A percentile compares a stretch with the other conserved stretches of the same genome.
Conservation (phyloP, 2,797 vertebrate genomes). For the Gastrophryne carolinensis region DNA sequence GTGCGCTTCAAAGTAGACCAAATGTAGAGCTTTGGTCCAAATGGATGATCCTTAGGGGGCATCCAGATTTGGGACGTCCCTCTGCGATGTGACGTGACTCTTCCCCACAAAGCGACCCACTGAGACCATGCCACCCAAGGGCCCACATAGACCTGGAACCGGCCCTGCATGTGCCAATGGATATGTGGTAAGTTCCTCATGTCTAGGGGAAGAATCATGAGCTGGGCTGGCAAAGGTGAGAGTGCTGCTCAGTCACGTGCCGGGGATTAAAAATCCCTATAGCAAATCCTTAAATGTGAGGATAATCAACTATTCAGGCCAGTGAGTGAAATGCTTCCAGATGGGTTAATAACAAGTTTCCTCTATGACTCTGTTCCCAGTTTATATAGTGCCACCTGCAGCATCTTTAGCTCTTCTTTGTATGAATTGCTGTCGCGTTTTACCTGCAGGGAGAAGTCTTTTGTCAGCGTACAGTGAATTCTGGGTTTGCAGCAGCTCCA, state of each 20-base stretch:
- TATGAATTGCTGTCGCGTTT: conserved; percentile 42
- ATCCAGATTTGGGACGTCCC: no score
- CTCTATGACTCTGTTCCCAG: neutral
- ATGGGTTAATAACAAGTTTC: neutral
- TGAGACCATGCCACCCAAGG: no score
- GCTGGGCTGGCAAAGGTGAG: no score
- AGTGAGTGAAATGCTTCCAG: neutral
- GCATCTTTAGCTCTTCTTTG: conserved; percentile 14
- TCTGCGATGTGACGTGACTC: no score
- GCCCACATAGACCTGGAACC: no score
- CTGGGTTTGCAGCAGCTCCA: conserved; percentile 26
- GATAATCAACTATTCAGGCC: neutral
- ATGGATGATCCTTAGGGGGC: no score
- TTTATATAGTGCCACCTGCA: conserved; percentile 31
- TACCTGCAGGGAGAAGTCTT: conserved; percentile 42
- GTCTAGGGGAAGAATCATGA: no score
- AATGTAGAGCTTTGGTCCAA: no score
- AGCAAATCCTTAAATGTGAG: neutral
- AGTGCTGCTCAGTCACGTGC: neutral
- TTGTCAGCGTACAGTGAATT: conserved; percentile 43
- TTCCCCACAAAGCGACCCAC: no score
- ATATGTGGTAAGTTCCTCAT: no score
- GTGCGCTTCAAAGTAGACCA: no score
- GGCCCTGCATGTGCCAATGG: no score
- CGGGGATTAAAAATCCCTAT: neutral